Percentiles rank a stretch among this genome's conserved stretches.
These are phyloP conservation scores for Melipona bicolor DNA, from an alignment of 2,888 invertebrate genomes.

Conservation along the genomic window DNA sequence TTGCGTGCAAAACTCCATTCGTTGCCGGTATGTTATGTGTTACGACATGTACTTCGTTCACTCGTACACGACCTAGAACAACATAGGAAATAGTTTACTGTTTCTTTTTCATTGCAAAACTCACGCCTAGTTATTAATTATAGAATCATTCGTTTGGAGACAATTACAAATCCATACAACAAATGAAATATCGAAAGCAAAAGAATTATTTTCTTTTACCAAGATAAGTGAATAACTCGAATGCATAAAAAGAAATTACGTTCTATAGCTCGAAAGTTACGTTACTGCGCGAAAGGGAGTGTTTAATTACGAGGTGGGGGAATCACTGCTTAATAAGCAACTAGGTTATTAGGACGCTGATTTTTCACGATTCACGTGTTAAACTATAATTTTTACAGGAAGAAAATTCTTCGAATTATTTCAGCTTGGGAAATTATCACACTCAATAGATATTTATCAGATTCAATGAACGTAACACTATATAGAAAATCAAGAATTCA, in stretches of 20 bases:
- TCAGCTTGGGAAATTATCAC: background rate
- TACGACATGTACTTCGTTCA: constrained; percentile 92
- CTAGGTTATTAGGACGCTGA: constrained; percentile 63
- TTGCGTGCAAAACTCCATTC: constrained; percentile 94
- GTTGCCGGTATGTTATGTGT: constrained; percentile 95
- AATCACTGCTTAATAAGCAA: constrained; percentile 65
- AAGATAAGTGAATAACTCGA: background rate
- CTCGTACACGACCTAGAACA: constrained; percentile 90
- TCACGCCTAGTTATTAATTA: background rate
- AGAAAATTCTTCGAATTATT: constrained; percentile 12
- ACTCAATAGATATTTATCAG: background rate
- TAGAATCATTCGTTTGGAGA: background rate
- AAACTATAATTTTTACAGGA: constrained; percentile 12
- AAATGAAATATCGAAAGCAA: background rate
- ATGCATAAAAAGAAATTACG: background rate
- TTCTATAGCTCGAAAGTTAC: background rate
- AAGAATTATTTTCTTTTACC: background rate
- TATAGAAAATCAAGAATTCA: background rate
- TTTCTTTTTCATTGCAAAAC: constrained; percentile 2
- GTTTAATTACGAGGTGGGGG: constrained; percentile 47
- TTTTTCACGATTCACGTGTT: constrained; percentile 31
- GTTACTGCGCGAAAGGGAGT: constrained; percentile 44
- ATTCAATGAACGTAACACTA: background rate
- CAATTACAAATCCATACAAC: background rate
- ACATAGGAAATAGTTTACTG: constrained; percentile 9